Percentiles rank a stretch among this genome's conserved stretches.
These are phyloP conservation scores for Serripes groenlandicus DNA, from an alignment of 2,888 invertebrate species.

Conservation along the genomic window DNA sequence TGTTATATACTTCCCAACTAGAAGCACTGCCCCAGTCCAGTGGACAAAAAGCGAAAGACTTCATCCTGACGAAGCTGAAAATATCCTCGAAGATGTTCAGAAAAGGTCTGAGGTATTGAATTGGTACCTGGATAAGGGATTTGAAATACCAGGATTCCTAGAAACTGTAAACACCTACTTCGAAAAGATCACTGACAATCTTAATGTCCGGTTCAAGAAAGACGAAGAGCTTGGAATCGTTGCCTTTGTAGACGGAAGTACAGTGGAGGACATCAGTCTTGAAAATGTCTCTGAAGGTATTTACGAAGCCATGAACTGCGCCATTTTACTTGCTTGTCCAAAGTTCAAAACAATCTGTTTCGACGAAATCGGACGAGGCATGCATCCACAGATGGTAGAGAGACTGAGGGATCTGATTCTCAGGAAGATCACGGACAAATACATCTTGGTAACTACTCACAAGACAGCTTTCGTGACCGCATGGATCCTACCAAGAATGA, in stretches of 20 bases:
- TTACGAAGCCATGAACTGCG: slow-evolving; percentile 46
- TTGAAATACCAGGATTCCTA: background rate
- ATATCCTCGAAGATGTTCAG: background rate
- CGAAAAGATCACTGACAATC: slow-evolving; percentile 4
- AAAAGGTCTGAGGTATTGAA: slow-evolving; percentile 40
- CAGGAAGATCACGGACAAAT: background rate
- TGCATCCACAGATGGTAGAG: slow-evolving; percentile 60
- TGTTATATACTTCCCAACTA: slow-evolving; percentile 27
- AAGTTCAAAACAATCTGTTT: slow-evolving; percentile 35
- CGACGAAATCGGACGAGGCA: slow-evolving; percentile 53
- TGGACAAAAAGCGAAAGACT: slow-evolving; percentile 36
- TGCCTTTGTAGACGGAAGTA: background rate
- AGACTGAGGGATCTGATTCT: slow-evolving; percentile 29
- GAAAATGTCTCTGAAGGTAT: slow-evolving; percentile 44
- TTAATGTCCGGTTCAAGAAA: background rate
- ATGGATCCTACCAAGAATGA: slow-evolving; percentile 4
- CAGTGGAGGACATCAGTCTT: background rate
- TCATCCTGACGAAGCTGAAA: background rate
- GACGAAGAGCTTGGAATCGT: background rate
- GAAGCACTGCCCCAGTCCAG: slow-evolving; percentile 41
- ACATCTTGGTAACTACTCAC: background rate
- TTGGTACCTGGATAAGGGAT: slow-evolving; percentile 6
- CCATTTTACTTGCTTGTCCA: slow-evolving; percentile 41
- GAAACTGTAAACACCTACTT: background rate
- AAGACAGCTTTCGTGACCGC: slow-evolving; percentile 7